phyloP scores from a whole-genome alignment of 2,113 vertebrate genomes.

The Istiophorus platypterus region DNA sequence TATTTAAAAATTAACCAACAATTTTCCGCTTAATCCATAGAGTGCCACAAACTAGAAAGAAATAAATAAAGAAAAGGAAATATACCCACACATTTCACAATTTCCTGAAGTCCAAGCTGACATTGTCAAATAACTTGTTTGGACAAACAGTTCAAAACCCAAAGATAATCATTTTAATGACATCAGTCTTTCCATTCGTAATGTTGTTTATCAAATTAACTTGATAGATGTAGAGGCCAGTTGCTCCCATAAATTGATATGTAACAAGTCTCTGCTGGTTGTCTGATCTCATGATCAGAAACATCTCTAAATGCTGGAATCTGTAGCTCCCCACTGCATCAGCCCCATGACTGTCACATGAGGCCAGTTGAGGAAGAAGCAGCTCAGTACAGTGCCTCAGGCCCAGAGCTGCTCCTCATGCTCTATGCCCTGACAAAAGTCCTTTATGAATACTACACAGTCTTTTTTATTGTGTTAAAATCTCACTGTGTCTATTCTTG shows the following conservation, averaged over 20 bases:
- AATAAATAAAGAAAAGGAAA: too few relatives aligned
- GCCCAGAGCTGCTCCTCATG: constrained; percentile 16
- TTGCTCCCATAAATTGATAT: background rate
- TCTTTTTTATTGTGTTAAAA: constrained; percentile 12
- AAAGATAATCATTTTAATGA: background rate
- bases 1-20: too few relatives aligned
- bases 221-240: background rate
- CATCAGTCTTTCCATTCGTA: background rate
- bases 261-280: background rate
- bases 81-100: background rate
- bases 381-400: background rate
- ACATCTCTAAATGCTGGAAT: background rate
- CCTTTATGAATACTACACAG: background rate
- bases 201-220: background rate
- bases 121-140: too few relatives aligned
- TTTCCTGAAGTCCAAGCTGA: background rate
- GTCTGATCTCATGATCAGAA: background rate
- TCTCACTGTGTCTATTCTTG: background rate
- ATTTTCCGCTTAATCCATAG: too few relatives aligned
- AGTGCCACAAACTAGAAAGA: too few relatives aligned
- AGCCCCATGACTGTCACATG: constrained; percentile 70
- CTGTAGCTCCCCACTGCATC: constrained; percentile 15
- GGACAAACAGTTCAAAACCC: too few relatives aligned
- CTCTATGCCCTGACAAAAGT: background rate
- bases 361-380: constrained; percentile 35